A percentile compares a stretch with the other conserved stretches of the same genome.
These are phyloP conservation scores for Trachelipus rathkii DNA, from an alignment of 1,140 invertebrate species.

Conservation along the genomic window DNA sequence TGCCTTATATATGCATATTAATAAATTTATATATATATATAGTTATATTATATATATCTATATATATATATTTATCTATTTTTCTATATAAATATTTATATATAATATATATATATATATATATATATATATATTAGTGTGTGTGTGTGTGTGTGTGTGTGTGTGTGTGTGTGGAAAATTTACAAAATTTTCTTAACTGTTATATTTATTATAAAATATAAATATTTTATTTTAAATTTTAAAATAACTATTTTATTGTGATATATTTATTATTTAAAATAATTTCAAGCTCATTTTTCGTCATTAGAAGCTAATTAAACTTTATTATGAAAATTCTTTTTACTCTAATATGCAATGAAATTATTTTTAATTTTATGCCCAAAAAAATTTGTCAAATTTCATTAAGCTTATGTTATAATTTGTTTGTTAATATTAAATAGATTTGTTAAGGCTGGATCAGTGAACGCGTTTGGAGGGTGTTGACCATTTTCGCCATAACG, in stretches of 20 bases:
- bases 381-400: neutral
- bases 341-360: neutral
- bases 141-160: neutral
- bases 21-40: too few relatives aligned
- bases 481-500: conserved; percentile 85
- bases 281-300: too few relatives aligned
- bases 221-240: neutral
- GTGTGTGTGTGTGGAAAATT: neutral
- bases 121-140: neutral
- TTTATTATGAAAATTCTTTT: too few relatives aligned
- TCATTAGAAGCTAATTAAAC: neutral
- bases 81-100: too few relatives aligned
- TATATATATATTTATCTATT: too few relatives aligned
- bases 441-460: conserved; percentile 10
- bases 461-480: conserved; percentile 62
- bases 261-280: neutral
- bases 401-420: too few relatives aligned
- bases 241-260: neutral
- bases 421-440: neutral
- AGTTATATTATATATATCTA: too few relatives aligned
- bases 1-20: neutral
- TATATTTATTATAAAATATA: neutral
- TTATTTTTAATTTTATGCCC: neutral
- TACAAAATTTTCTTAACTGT: neutral
- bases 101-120: neutral